These are phyloP conservation scores for Carcina quercana DNA, from an alignment of 2,888 invertebrate genomes.

Conservation along the genomic window DNA sequence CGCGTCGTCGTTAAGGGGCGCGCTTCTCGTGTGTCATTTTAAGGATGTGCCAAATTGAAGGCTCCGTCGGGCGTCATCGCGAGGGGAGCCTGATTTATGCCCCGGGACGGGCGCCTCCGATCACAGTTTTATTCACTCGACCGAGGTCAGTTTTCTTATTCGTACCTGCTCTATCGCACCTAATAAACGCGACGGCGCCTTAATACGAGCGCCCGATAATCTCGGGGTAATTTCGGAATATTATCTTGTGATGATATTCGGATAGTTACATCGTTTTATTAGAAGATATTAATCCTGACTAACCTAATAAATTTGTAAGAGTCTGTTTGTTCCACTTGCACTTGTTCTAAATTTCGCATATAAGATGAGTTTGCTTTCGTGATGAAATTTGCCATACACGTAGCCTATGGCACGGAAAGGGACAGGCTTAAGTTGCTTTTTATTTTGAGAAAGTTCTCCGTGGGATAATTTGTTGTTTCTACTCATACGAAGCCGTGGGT, in stretches of 20 bases:
- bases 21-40: slow-evolving; percentile 73
- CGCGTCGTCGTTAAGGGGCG: slow-evolving; percentile 61
- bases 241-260: slow-evolving; percentile 19
- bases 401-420: too few relatives aligned
- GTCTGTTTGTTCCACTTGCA: too few relatives aligned
- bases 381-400: too few relatives aligned
- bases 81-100: slow-evolving; percentile 71
- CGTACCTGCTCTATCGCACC: slow-evolving; percentile 33
- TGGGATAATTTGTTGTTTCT: too few relatives aligned
- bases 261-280: slow-evolving; percentile 13
- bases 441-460: too few relatives aligned
- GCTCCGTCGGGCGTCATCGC: slow-evolving; percentile 63
- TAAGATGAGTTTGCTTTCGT: too few relatives aligned
- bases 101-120: slow-evolving; percentile 34
- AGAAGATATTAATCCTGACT: slow-evolving; percentile 3
- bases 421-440: too few relatives aligned
- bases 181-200: slow-evolving; percentile 39
- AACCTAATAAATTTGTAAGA: too few relatives aligned
- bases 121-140: slow-evolving; percentile 66
- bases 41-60: slow-evolving; percentile 75
- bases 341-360: too few relatives aligned
- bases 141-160: slow-evolving; percentile 65
- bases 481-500: too few relatives aligned
- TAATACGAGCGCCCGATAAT: slow-evolving; percentile 35
- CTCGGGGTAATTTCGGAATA: slow-evolving; percentile 18